These are phyloP conservation scores for Tenebrosternarchus preto DNA, from an alignment of 2,113 vertebrate species.

Conservation along the genomic window DNA sequence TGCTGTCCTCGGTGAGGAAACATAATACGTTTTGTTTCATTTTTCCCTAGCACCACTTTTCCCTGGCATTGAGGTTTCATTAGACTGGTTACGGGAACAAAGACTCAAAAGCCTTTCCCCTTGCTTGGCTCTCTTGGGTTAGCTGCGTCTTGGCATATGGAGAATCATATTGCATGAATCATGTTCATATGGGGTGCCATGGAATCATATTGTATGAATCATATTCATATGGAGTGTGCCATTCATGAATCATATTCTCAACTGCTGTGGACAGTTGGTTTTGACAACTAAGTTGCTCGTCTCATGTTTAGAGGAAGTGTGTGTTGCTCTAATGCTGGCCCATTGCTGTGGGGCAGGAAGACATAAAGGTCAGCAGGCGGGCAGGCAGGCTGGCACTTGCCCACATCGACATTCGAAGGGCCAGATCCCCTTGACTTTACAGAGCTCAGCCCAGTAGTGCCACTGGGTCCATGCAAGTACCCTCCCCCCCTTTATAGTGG, in stretches of 20 bases:
- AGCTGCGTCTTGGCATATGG: conserved; percentile 42
- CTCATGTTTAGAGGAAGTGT: conserved; percentile 51
- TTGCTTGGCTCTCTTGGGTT: conserved; percentile 34
- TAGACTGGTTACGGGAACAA: conserved; percentile 56
- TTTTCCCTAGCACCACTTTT: conserved; percentile 48
- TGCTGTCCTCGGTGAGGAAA: conserved; percentile 54
- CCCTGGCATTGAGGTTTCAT: conserved; percentile 49
- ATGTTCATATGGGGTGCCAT: conserved; percentile 48
- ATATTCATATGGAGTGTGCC: conserved; percentile 43
- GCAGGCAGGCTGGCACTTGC: conserved; percentile 34
- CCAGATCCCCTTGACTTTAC: conserved; percentile 33
- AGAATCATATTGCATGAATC: conserved; percentile 45
- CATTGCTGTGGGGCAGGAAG: conserved; percentile 38
- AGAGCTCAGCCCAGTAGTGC: conserved; percentile 22
- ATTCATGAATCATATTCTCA: conserved; percentile 53
- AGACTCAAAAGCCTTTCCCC: conserved; percentile 40
- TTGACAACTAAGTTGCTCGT: conserved; percentile 54
- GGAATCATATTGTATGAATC: conserved; percentile 44
- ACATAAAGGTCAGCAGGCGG: conserved; percentile 35
- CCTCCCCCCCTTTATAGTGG: background rate
- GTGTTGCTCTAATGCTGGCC: conserved; percentile 47
- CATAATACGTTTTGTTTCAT: conserved; percentile 55
- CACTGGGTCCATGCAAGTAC: background rate
- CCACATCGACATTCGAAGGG: conserved; percentile 34
- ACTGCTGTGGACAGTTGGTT: conserved; percentile 54